These are phyloP conservation scores for Arenicola marina DNA, from an alignment of 2,888 invertebrate genomes.

Conservation along the genomic window DNA sequence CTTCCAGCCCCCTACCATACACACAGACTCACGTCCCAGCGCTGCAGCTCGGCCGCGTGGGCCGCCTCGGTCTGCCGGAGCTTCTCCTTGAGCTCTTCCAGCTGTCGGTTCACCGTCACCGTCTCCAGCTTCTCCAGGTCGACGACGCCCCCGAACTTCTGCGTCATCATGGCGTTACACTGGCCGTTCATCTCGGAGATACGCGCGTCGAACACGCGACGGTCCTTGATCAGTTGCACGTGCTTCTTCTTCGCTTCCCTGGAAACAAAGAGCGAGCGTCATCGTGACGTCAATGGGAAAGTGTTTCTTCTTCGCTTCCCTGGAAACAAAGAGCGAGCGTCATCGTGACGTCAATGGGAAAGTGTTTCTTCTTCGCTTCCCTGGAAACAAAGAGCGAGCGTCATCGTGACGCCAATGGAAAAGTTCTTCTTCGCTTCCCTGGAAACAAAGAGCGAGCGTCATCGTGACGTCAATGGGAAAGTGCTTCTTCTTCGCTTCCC, in stretches of 20 bases:
- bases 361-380: no score
- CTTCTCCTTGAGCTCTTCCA: constrained; percentile 60
- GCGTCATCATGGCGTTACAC: constrained; percentile 58
- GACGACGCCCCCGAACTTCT: constrained; percentile 59
- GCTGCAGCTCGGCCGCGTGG: constrained; percentile 47
- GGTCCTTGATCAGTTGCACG: constrained; percentile 57
- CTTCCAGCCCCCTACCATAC: no score
- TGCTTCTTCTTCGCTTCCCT: constrained; percentile 58
- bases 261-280: constrained; percentile 4
- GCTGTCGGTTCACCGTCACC: constrained; percentile 57
- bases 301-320: no score
- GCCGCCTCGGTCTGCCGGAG: constrained; percentile 49
- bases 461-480: no score
- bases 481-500: no score
- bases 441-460: no score
- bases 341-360: no score
- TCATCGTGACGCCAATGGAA: no score
- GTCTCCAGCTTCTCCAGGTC: constrained; percentile 60
- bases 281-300: no score
- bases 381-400: no score
- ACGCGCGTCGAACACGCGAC: constrained; percentile 52
- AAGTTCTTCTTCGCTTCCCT: no score
- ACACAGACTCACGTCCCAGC: constrained; percentile 51
- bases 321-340: no score
- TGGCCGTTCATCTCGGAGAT: constrained; percentile 53